Evolutionary conservation across 2,113 vertebrate species (phyloP).

Genomic region (Ovis aries): ARS-UI_Ramb_v3.0 NC_056055.1:76469001-76469500

Average conservation of each 20-base stretch:
- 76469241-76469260: neutral
- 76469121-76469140: neutral
- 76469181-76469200: neutral
- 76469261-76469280: neutral
- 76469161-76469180: neutral
- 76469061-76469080: neutral
- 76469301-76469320: neutral
- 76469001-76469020: neutral
- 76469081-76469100: neutral
- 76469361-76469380: neutral
- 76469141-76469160: neutral
- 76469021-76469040: neutral
- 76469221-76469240: neutral
- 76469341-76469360: fast-evolving
- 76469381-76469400: neutral
- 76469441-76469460: neutral
- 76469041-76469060: neutral
- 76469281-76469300: neutral
- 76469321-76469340: neutral
- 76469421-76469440: neutral
- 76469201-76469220: neutral
- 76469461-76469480: neutral
- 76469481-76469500: neutral
- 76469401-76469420: neutral
- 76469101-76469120: neutral